Evolutionary conservation across 2,888 invertebrate species (phyloP), one percentile per base, ranked within the genome.

Genomic region (Cetonia aurata): DNA sequence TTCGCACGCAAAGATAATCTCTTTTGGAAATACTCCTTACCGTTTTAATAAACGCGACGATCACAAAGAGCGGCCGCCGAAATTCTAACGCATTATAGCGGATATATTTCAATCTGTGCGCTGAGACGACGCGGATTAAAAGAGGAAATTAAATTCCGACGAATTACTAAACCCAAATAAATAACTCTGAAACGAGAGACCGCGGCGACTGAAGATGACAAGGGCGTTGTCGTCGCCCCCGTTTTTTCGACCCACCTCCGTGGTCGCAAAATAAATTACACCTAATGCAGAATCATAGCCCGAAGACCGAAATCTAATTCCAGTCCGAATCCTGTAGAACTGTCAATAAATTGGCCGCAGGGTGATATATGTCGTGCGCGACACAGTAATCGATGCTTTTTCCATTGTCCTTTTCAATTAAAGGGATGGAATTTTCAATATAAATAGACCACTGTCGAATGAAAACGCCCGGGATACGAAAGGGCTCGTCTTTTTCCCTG

Each of bases 361-460:
- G 73, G 75, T 77, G 76, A 76, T 76, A 74, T 76, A 77, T 76
- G 75, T 72, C 74, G 73, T 71, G 60, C 70, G 56, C 71, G 73
- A 75, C 74, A 75, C 72, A 69, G 75, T 72, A 75, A 76, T 77
- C 76, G 75, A 77, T 77, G 74, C 75, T 76, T 75, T 75, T 76
- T 76, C 76, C 72, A 76, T 76, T 76, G 77, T 76, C 75, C 73
- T 75, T 76, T 77, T 77, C 76, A 77, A 77, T 77, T 77, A 77
- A 73, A 73, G 72, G 69, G 71, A 68, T 73, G 74, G 76, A 77
- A 77, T 77, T 77, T 77, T 73, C 77, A 77, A 77, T 76, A 77
- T 76, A 76, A 75, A 75, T 73, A 73, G 71, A 71, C 70, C 71
- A 72, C 73, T 76, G 77, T 76, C 77, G 73, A 74, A 72, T 76